phyloP scores from a whole-genome alignment of 2,888 invertebrate species.

The Drosophila paracracens region DNA sequence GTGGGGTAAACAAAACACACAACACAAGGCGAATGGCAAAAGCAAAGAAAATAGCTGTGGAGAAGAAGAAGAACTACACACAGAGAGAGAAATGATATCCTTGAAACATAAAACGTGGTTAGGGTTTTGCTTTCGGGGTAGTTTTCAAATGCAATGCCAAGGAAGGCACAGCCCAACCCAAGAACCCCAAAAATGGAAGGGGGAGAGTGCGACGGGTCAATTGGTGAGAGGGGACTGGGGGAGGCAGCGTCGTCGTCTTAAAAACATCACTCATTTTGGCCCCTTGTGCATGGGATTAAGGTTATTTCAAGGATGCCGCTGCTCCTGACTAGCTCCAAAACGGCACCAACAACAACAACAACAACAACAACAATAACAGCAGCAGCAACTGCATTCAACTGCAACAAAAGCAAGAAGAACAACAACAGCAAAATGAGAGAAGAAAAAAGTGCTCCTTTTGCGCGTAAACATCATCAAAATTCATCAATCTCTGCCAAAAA shows the following conservation, averaged over 20 bases:
- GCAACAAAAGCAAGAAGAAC: slow-evolving; percentile 4
- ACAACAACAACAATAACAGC: slow-evolving; percentile 8
- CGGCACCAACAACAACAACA: slow-evolving; percentile 20
- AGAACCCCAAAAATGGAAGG: slow-evolving; percentile 2
- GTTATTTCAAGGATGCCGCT: slow-evolving; percentile 83
- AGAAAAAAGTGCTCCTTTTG: slow-evolving; percentile 67
- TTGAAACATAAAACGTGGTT: slow-evolving; percentile 68
- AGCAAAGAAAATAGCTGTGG: not conserved
- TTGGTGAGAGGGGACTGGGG: not conserved
- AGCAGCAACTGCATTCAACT: slow-evolving; percentile 20
- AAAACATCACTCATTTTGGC: slow-evolving; percentile 82
- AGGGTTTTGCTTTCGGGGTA: slow-evolving; percentile 15
- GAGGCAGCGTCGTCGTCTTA: slow-evolving; percentile 46
- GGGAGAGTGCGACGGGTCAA: not conserved
- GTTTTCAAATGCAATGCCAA: slow-evolving; percentile 40
- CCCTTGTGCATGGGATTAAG: slow-evolving; percentile 83
- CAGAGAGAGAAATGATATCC: slow-evolving; percentile 64
- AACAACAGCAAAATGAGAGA: slow-evolving; percentile 1
- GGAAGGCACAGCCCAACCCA: slow-evolving; percentile 44
- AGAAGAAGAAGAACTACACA: not conserved
- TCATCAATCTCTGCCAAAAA: slow-evolving; percentile 84
- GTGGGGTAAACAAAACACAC: slow-evolving; percentile 73
- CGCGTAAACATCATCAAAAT: slow-evolving; percentile 83
- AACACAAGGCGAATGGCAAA: slow-evolving; percentile 2
- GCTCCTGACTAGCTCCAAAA: slow-evolving; percentile 28